phyloP scores from a whole-genome alignment of 2,113 vertebrate species.

The Antechinus stuartii region DNA sequence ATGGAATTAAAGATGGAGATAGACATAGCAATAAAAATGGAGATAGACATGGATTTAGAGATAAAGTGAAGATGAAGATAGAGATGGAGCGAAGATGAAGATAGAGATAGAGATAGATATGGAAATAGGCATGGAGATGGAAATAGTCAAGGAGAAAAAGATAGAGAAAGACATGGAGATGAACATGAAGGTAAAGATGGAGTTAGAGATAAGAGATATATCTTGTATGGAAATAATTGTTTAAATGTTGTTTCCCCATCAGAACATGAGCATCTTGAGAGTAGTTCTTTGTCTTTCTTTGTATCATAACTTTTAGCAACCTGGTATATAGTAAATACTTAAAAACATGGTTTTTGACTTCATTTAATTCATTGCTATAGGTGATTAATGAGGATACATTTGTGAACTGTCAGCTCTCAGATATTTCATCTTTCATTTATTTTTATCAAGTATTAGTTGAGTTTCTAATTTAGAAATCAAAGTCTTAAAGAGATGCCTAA shows the following conservation, averaged over 20 bases:
- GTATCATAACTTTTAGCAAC: background rate
- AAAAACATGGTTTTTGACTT: background rate
- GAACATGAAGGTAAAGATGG: background rate
- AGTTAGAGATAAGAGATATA: background rate
- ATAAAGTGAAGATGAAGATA: too few relatives aligned
- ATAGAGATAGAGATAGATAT: too few relatives aligned
- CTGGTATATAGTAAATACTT: background rate
- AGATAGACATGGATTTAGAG: too few relatives aligned
- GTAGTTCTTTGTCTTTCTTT: background rate
- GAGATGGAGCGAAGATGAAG: too few relatives aligned
- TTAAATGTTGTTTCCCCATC: background rate
- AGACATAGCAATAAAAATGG: too few relatives aligned
- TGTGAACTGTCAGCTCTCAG: conserved; percentile 33
- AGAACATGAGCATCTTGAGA: background rate
- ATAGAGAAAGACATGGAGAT: too few relatives aligned
- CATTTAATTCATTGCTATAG: background rate
- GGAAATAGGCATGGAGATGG: too few relatives aligned
- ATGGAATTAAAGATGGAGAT: background rate
- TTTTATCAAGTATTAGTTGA: conserved; percentile 13
- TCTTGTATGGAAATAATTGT: background rate
- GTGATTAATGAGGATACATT: conserved; percentile 2
- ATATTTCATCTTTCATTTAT: conserved; percentile 25
- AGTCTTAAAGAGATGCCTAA: background rate
- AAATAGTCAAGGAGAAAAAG: too few relatives aligned
- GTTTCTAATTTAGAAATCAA: background rate